Base-by-base conservation (phyloP, 2,888 invertebrate genomes). In the Acleris cristana region DNA sequence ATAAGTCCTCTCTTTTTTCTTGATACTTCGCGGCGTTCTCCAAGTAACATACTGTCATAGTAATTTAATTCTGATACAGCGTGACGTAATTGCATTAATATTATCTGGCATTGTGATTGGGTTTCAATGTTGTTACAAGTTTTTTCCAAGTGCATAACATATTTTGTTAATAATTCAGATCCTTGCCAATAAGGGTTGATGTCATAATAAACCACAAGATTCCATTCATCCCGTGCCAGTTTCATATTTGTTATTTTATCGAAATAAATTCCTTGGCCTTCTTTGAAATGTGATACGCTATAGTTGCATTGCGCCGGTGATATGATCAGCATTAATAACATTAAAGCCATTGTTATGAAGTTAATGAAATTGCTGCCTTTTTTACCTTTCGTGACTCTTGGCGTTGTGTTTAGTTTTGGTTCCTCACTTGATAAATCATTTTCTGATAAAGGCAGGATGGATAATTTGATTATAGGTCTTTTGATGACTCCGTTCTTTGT, bases 281-380 rank as follows among this genome's bases (percentile, higher is more conserved):
- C 76, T 75, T 74, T 76, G 73, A 73, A 76, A 74, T 73, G 72
- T 75, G 57, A 57, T 57, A 57, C 23, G 57, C 45, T 45, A 26
- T 23, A 44, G 6, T 21, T 57, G 57, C 45, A 45, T 57, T 57
- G 23, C 26, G 57, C 48, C 23, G 57, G 57, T 23, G 56, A 45
- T 57, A 49, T 49, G 3, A 59, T 19, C 5, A 59, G 19, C 49
- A 51, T 59, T 10, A 58, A 49, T 34, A 59, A 14, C 59, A 59
- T 49, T 10, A 59, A 19, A 0, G 59, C 59, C 51, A 34, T 59
- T 14, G 59, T 51, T 4, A 51, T 34, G 30, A 30, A 51, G 19
- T 51, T 59, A 14, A 59, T 34, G 1, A 51, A 1, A n/a, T 59
- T 26, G 26, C 14, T 59, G 16, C 18, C 2, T 7, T 19, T 30